phyloP scores from a whole-genome alignment of 2,113 vertebrate genomes.

The Glareola pratincola region DNA sequence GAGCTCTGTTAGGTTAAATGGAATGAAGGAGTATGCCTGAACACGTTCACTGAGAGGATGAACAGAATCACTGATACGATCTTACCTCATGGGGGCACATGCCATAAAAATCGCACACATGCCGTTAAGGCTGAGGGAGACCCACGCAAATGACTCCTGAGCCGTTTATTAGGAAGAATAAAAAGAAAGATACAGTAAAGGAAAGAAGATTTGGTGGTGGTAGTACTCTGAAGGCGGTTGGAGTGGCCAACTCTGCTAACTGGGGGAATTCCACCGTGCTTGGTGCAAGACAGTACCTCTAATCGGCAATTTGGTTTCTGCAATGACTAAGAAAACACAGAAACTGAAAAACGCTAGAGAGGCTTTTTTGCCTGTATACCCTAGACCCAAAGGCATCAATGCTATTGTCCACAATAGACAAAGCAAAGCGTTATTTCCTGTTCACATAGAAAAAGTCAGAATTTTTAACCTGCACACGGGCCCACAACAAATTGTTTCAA shows the following conservation, averaged over 20 bases:
- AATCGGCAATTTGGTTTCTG: background rate
- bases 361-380: background rate
- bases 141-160: accelerated
- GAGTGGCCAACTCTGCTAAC: background rate
- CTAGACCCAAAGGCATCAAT: background rate
- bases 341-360: background rate
- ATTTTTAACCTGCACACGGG: background rate
- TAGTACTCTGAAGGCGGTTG: background rate
- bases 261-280: background rate
- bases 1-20: background rate
- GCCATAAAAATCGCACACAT: too few species aligned
- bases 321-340: background rate
- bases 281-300: accelerated
- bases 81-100: background rate
- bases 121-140: background rate
- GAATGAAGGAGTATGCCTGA: background rate
- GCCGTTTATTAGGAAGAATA: background rate
- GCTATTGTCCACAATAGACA: background rate
- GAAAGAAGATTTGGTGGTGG: background rate
- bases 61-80: background rate
- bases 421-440: background rate
- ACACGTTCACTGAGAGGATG: background rate
- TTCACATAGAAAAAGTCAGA: background rate
- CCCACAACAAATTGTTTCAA: background rate
- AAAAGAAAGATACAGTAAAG: background rate